Evolutionary conservation across 2,888 invertebrate genomes (phyloP).

Genomic region (Polydrusus cervinus): DNA sequence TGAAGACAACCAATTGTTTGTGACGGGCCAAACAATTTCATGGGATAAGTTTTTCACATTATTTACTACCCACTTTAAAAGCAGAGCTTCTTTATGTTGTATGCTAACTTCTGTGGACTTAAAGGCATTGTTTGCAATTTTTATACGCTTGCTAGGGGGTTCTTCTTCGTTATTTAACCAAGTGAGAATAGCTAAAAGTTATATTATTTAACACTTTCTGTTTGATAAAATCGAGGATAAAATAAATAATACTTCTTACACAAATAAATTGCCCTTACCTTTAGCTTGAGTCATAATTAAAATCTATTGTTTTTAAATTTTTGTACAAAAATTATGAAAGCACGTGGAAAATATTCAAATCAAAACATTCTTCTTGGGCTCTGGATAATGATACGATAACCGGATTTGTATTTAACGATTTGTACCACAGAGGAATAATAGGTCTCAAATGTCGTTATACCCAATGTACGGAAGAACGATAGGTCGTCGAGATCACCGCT

Average conservation of each 20-base stretch:
- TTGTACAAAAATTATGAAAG: background rate
- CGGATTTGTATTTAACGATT: background rate
- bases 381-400: background rate
- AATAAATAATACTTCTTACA: too few relatives aligned
- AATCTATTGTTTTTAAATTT: background rate
- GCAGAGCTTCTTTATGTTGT: constrained; percentile 60
- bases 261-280: background rate
- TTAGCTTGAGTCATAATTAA: constrained; percentile 14
- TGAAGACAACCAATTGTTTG: constrained; percentile 61
- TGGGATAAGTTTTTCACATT: constrained; percentile 30
- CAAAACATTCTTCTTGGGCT: background rate
- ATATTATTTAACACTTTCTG: background rate
- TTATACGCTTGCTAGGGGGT: constrained; percentile 63
- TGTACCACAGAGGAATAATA: too few relatives aligned
- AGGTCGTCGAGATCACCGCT: too few relatives aligned
- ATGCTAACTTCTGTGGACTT: constrained; percentile 60
- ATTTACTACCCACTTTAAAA: constrained; percentile 62
- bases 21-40: constrained; percentile 57
- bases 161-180: constrained; percentile 61
- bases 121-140: constrained; percentile 65
- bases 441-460: background rate
- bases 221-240: background rate
- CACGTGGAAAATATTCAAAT: constrained; percentile 7
- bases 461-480: too few relatives aligned
- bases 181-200: constrained; percentile 61